phyloP scores from a whole-genome alignment of 2,113 vertebrate genomes.

The Neolamprologus ventralis region DNA sequence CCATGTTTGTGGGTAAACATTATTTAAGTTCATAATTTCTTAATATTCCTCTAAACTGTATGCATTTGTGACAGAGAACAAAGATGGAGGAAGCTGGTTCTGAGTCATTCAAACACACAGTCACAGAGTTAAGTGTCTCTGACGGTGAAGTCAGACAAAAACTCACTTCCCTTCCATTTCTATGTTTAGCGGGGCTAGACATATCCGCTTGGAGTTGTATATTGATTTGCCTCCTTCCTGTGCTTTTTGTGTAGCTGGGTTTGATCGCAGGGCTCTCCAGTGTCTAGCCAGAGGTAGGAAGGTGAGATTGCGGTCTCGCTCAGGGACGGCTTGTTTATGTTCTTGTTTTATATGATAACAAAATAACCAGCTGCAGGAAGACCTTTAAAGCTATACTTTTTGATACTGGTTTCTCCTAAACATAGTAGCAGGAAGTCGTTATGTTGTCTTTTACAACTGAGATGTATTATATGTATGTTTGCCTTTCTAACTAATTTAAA shows the following conservation, averaged over 20 bases:
- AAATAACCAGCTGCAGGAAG: not conserved
- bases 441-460: not conserved
- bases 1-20: not conserved
- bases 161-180: not conserved
- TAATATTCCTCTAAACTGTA: not conserved
- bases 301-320: not conserved
- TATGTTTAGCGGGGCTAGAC: not conserved
- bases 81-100: not conserved
- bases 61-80: not conserved
- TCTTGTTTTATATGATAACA: not conserved
- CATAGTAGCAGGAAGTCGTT: rapidly evolving
- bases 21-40: not conserved
- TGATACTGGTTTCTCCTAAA: not conserved
- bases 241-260: not conserved
- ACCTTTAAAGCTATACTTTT: not conserved
- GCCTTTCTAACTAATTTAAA: not conserved
- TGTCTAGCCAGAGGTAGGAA: not conserved
- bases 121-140: not conserved
- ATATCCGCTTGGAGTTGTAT: not conserved
- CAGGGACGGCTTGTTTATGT: not conserved
- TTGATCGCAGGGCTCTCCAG: not conserved
- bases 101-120: not conserved
- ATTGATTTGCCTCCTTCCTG: not conserved
- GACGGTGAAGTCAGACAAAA: not conserved
- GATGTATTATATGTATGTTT: not conserved